Evolutionary conservation across 2,797 vertebrate species (phyloP).

Genomic region (Heteromormyrus szaboi): DNA sequence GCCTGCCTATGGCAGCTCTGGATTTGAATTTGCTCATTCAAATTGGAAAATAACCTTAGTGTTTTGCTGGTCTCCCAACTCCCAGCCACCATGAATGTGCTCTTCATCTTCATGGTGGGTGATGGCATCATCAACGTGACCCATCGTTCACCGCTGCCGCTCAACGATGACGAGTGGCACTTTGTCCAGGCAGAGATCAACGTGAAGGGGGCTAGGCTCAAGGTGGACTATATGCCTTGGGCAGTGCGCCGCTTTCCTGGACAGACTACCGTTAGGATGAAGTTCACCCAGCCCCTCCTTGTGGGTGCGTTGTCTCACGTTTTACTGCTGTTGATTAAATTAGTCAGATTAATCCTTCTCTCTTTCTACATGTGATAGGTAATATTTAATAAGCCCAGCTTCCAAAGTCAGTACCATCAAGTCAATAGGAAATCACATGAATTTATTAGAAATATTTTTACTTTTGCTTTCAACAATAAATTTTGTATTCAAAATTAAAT

Average conservation of each 20-base stretch:
- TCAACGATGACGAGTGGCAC: slow-evolving; percentile 93
- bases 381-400: not conserved
- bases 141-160: slow-evolving; percentile 64
- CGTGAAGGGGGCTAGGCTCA: slow-evolving; percentile 82
- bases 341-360: not conserved
- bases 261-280: slow-evolving; percentile 82
- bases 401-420: not conserved
- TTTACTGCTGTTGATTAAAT: not conserved
- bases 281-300: slow-evolving; percentile 79
- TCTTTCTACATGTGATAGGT: not conserved
- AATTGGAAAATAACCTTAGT: not conserved
- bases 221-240: slow-evolving; percentile 87
- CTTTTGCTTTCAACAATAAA: not conserved
- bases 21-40: not conserved
- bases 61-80: not conserved
- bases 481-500: not conserved
- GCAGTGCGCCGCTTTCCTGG: slow-evolving; percentile 73
- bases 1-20: not conserved
- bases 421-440: not conserved
- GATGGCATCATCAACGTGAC: slow-evolving; percentile 89
- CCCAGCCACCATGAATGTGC: slow-evolving; percentile 76
- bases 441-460: not conserved
- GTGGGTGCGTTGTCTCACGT: slow-evolving; percentile 64
- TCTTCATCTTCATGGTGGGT: slow-evolving; percentile 86
- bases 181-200: slow-evolving; percentile 92